Evolutionary conservation across 30 jellyfish, hydroid and myxozoan species (phyloP), one percentile per base, ranked within the genome.

Genomic region (Pelagia noctiluca): DNA sequence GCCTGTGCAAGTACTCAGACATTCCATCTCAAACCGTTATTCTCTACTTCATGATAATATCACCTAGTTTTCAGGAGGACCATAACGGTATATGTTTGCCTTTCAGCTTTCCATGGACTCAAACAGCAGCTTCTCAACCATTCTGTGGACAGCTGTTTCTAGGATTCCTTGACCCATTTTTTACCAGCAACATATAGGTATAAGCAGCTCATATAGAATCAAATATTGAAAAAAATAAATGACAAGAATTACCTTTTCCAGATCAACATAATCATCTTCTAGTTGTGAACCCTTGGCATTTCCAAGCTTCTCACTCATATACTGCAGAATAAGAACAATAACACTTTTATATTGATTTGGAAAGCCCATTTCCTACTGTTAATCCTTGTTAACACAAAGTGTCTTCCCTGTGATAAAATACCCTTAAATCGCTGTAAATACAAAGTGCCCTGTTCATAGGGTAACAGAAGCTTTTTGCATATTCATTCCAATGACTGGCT

Each of bases 251-350:
- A 93, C 98, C 96, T 76, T 82, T 68, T 93, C 98, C 37, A 93
- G 46, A 23, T 82, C 97, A 72, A 69, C 82, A 60, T 64, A 93
- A 48, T 93, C 98, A 64, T 93, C 98, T 54, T 93, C 98, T 29
- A 93, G 88, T 62, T 93, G 98, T 42, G 98, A 84, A 1, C 98
- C 98, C 73, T 93, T 87, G 49, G 18, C 88, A 49, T 96, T 96
- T 0, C 96, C 96, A 29, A 93, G 89, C 50, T 87, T 93, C 78
- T 93, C 98, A 76, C 97, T 87, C 98, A 93, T 47, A 82, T 69
- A 93, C 98, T 93, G 69, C 38, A 81, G 54, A 72, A 79, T 24
- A 70, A 47, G 11, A 0, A 0, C 35, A 35, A 12, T 28, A n/a
- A 34, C 1, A n/a, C n/a, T n/a, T n/a, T 70, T 10, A 8, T 13